Conservation (phyloP, 2,113 vertebrate genomes). For the Abramis brama region DNA sequence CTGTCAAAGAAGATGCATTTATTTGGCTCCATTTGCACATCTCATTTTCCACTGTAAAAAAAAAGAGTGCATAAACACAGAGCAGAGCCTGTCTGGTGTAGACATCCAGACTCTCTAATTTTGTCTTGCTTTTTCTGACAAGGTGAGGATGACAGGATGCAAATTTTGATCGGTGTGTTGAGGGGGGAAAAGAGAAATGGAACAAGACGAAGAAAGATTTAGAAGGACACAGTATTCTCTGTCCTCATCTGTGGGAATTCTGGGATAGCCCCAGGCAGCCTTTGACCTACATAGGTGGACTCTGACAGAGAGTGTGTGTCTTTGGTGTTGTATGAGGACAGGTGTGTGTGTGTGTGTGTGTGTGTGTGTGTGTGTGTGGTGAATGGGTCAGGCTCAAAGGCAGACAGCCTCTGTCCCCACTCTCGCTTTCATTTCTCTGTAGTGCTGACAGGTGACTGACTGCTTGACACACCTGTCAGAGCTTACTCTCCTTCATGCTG, state of each 20-base stretch:
- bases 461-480: constrained; percentile 35
- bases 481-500: not conserved
- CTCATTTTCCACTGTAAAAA: constrained; percentile 72
- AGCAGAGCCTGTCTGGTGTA: not conserved
- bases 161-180: constrained; percentile 22
- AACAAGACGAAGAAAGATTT: constrained; percentile 13
- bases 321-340: constrained; percentile 42
- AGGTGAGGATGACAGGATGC: constrained; percentile 36
- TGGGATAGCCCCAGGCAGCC: constrained; percentile 63
- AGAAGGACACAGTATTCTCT: constrained; percentile 16
- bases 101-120: constrained; percentile 17
- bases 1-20: constrained; percentile 48
- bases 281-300: constrained; percentile 73
- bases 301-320: constrained; percentile 57
- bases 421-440: constrained; percentile 46
- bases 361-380: constrained; percentile 1
- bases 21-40: constrained; percentile 66
- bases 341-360: constrained; percentile 44
- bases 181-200: not conserved
- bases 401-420: constrained; percentile 63
- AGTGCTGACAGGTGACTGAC: constrained; percentile 35
- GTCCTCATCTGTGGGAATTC: constrained; percentile 56
- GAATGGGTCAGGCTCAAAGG: constrained; percentile 61
- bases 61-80: constrained; percentile 74
- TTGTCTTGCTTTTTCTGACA: constrained; percentile 8